Conservation (phyloP, 2,797 vertebrate species). For the Oreortyx pictus region DNA sequence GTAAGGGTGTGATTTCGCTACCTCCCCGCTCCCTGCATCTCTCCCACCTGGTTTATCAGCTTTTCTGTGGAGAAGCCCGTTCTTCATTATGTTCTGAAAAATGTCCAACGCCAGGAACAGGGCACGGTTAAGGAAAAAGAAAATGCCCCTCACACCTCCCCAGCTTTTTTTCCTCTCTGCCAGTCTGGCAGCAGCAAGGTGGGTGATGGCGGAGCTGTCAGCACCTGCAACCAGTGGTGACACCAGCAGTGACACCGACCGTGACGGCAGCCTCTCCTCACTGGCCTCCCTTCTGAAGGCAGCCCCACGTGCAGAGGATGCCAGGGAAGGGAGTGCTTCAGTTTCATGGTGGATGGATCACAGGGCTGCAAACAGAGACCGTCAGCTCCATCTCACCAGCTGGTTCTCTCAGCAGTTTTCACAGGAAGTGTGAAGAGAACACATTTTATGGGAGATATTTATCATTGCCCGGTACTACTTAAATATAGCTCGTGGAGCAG, state of each 20-base stretch:
- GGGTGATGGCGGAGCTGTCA: background rate
- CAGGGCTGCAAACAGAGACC: background rate
- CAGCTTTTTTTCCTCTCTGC: background rate
- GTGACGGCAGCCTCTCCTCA: background rate
- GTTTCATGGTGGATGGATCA: background rate
- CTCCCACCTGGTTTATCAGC: rapidly evolving
- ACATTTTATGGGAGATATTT: conserved; percentile 68
- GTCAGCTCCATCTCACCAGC: conserved; percentile 37
- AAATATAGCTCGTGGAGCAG: conserved; percentile 71
- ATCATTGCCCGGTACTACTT: conserved; percentile 69
- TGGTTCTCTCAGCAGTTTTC: conserved; percentile 66
- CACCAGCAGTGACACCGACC: background rate
- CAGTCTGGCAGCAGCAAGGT: background rate
- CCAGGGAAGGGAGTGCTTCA: background rate
- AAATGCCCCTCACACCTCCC: no score
- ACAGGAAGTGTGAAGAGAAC: conserved; percentile 69
- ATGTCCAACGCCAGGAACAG: rapidly evolving
- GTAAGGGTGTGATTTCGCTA: background rate
- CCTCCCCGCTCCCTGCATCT: background rate
- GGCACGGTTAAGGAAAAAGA: background rate
- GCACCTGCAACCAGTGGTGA: rapidly evolving
- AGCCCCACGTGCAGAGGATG: rapidly evolving
- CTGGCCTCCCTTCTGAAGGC: background rate
- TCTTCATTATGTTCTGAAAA: background rate
- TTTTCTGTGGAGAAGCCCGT: background rate